A percentile compares a stretch with the other conserved stretches of the same genome.
Evolutionary conservation across 2,888 invertebrate genomes (phyloP).

Genomic region (Pachycephus smyrnensis): DNA sequence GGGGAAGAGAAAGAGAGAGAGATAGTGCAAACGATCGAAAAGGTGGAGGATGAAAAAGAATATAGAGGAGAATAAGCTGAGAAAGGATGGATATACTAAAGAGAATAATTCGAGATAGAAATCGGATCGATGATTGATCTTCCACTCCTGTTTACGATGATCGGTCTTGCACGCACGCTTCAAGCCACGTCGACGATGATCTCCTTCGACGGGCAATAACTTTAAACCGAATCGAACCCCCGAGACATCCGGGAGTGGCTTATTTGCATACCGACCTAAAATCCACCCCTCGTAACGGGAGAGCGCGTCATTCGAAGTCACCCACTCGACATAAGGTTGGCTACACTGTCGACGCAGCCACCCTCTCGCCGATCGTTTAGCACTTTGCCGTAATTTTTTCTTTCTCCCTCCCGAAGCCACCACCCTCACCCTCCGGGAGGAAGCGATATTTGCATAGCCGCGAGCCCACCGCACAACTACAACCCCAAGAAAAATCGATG

Average conservation of each 20-base stretch:
- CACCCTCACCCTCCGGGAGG: conserved; percentile 31
- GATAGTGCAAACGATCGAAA: no score
- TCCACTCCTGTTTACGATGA: no score
- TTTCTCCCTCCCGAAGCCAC: conserved; percentile 35
- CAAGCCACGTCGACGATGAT: conserved; percentile 44
- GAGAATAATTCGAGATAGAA: no score
- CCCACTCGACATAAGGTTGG: conserved; percentile 64
- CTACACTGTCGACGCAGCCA: conserved; percentile 35
- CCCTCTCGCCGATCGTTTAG: conserved; percentile 61
- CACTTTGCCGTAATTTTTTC: conserved; percentile 66
- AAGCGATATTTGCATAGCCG: conserved; percentile 59
- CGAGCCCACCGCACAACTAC: conserved; percentile 33
- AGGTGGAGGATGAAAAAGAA: no score
- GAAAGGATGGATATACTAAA: no score
- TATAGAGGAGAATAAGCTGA: no score
- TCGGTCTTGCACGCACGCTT: no score
- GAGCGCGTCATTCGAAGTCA: conserved; percentile 56
- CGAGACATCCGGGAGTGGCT: conserved; percentile 64
- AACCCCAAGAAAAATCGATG: conserved; percentile 52
- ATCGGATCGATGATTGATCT: no score
- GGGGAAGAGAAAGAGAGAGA: no score
- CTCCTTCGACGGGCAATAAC: conserved; percentile 59
- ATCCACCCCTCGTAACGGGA: conserved; percentile 37
- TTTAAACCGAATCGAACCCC: conserved; percentile 65
- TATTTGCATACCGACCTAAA: conserved; percentile 62